Percentiles rank a stretch among this genome's conserved stretches.
Conservation (phyloP, 1,140 invertebrate genomes). For the Drosophila prosaltans region DNA sequence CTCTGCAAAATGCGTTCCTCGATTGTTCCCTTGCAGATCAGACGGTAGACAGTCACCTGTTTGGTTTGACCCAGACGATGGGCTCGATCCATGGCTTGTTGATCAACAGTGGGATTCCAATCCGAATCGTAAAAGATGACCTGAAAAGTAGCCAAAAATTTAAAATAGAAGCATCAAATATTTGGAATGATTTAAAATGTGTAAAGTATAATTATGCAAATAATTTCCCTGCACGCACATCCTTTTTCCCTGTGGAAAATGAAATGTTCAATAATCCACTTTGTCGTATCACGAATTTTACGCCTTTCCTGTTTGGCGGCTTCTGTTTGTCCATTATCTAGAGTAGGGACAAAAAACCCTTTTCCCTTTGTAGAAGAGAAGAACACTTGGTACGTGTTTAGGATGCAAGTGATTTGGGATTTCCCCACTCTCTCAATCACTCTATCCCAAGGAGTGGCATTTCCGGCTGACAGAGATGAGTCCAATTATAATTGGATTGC, state of each 20-base stretch:
- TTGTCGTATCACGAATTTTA: constrained; percentile 61
- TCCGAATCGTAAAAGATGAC: constrained; percentile 99
- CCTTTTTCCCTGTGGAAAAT: constrained; percentile 35
- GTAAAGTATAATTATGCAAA: constrained; percentile 50
- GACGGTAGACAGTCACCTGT: constrained; percentile 95
- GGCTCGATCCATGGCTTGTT: constrained; percentile 96
- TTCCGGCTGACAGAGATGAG: constrained; percentile 64
- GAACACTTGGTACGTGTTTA: constrained; percentile 52
- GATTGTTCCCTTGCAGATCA: constrained; percentile 96
- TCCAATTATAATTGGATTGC: constrained; percentile 62
- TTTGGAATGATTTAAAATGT: no score
- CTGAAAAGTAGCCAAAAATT: constrained; percentile 83
- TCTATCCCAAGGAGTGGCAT: constrained; percentile 39
- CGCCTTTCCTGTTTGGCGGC: constrained; percentile 58
- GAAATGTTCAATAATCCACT: constrained; percentile 50
- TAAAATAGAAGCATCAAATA: neutral
- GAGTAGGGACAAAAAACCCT: constrained; percentile 29
- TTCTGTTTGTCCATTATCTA: constrained; percentile 40
- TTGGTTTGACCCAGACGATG: constrained; percentile 94
- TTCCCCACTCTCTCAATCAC: constrained; percentile 22
- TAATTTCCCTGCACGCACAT: constrained; percentile 54
- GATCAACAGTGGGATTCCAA: constrained; percentile 99
- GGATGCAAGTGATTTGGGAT: constrained; percentile 59
- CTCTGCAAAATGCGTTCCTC: constrained; percentile 95
- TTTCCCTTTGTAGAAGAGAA: neutral